Evolutionary conservation across 2,113 vertebrate species (phyloP).

Genomic region (Poeciliopsis prolifica): DNA sequence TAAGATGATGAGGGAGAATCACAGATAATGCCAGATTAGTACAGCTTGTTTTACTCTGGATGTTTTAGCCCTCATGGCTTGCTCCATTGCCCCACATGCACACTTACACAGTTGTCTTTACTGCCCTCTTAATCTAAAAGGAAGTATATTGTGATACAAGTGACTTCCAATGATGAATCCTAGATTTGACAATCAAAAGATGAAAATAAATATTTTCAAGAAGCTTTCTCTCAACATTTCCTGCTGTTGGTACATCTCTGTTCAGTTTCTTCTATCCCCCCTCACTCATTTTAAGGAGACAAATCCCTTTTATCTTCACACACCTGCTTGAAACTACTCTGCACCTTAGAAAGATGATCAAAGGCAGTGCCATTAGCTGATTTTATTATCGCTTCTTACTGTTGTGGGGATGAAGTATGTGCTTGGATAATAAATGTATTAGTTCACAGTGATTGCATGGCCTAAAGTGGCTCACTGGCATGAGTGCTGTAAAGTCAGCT

Average conservation of each 20-base stretch:
- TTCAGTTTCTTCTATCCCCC: not conserved
- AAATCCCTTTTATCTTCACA: too few relatives aligned
- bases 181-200: slow-evolving; percentile 36
- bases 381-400: slow-evolving; percentile 17
- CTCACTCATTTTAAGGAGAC: not conserved
- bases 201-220: slow-evolving; percentile 28
- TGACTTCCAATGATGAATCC: slow-evolving; percentile 38
- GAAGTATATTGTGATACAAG: slow-evolving; percentile 65
- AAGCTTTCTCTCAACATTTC: slow-evolving; percentile 7
- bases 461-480: slow-evolving; percentile 28
- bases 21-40: slow-evolving; percentile 73
- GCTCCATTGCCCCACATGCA: slow-evolving; percentile 11
- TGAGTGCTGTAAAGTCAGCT: slow-evolving; percentile 46
- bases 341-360: too few relatives aligned
- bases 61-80: slow-evolving; percentile 40
- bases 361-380: not conserved
- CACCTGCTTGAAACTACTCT: too few relatives aligned
- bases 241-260: not conserved
- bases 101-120: slow-evolving; percentile 43
- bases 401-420: not conserved
- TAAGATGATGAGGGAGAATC: slow-evolving; percentile 71
- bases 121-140: slow-evolving; percentile 57
- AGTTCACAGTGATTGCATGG: slow-evolving; percentile 10
- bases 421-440: not conserved
- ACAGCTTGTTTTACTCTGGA: slow-evolving; percentile 68